Percentiles rank a stretch among this genome's conserved stretches.
These are phyloP conservation scores for Gibbula magus DNA, from an alignment of 2,888 invertebrate genomes.

Conservation along the genomic window DNA sequence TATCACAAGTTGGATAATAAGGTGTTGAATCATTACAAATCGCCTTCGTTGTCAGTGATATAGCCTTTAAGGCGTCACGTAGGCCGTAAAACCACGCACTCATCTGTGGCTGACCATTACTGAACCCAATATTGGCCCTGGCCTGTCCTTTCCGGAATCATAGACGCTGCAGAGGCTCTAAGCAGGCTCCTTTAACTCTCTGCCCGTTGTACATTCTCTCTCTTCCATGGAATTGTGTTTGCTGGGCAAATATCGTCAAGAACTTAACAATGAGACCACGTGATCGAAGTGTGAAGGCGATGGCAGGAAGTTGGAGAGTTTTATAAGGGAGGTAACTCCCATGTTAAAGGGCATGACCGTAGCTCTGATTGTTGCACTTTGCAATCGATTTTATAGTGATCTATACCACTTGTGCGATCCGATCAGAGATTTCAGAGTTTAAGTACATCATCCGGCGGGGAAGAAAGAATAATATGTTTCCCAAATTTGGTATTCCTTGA, in stretches of 20 bases:
- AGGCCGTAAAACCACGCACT: not conserved
- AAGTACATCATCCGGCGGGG: not conserved
- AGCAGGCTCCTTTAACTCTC: not conserved
- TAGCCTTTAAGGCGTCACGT: constrained; percentile 10
- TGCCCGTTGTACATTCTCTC: not conserved
- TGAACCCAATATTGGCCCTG: not conserved
- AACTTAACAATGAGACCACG: constrained; percentile 14
- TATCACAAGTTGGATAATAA: not conserved
- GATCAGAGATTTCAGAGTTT: constrained; percentile 9
- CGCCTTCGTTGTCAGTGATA: constrained; percentile 17
- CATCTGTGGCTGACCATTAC: constrained; percentile 17
- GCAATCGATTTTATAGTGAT: constrained; percentile 9
- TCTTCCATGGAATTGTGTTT: constrained; percentile 21
- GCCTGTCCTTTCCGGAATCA: not conserved
- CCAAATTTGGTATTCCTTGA: constrained; percentile 1
- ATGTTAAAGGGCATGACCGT: constrained; percentile 4
- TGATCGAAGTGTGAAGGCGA: constrained; percentile 14
- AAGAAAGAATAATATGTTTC: constrained; percentile 7
- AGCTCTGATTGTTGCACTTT: not conserved
- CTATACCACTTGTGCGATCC: not conserved
- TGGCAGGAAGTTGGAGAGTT: constrained; percentile 15
- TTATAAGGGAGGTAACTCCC: constrained; percentile 15
- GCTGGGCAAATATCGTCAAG: constrained; percentile 16
- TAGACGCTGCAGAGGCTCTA: not conserved
- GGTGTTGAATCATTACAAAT: constrained; percentile 21